Conservation (phyloP, 2,113 vertebrate species). For the Geothlypis trichas region DNA sequence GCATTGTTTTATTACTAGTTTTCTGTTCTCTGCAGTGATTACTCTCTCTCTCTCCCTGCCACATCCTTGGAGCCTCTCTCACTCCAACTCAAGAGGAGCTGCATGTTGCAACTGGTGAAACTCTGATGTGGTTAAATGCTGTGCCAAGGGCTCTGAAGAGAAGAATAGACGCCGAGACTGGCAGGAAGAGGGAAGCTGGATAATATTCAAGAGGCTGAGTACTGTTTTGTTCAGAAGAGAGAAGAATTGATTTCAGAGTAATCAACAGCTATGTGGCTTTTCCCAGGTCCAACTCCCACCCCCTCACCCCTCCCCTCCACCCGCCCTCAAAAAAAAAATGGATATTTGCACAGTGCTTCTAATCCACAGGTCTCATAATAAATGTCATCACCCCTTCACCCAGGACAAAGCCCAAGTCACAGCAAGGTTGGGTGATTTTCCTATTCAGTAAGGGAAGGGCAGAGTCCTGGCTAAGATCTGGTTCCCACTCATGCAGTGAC, state of each 20-base stretch:
- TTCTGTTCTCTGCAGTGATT: background rate
- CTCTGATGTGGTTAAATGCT: slow-evolving; percentile 10
- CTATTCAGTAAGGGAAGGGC: background rate
- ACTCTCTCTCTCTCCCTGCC: background rate
- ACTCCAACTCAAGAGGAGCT: background rate
- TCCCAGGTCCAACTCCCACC: background rate
- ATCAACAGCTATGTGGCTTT: background rate
- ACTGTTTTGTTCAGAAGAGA: background rate
- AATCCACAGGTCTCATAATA: background rate
- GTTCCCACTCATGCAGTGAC: background rate
- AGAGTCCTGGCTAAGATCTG: background rate
- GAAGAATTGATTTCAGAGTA: slow-evolving; percentile 8
- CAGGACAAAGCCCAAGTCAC: background rate
- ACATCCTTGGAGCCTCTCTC: background rate
- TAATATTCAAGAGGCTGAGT: slow-evolving; percentile 48
- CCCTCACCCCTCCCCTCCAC: background rate
- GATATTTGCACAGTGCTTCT: background rate
- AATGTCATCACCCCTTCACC: background rate
- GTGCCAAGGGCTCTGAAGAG: slow-evolving; percentile 11
- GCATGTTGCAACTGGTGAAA: slow-evolving; percentile 45
- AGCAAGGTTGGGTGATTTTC: background rate
- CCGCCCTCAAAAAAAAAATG: background rate
- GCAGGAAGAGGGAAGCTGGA: slow-evolving; percentile 59
- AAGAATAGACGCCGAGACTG: slow-evolving; percentile 29
- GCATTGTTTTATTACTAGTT: background rate